A percentile compares a stretch with the other conserved stretches of the same genome.
These are phyloP conservation scores for Philonicus albiceps DNA, from an alignment of 2,888 invertebrate genomes.

Conservation along the genomic window DNA sequence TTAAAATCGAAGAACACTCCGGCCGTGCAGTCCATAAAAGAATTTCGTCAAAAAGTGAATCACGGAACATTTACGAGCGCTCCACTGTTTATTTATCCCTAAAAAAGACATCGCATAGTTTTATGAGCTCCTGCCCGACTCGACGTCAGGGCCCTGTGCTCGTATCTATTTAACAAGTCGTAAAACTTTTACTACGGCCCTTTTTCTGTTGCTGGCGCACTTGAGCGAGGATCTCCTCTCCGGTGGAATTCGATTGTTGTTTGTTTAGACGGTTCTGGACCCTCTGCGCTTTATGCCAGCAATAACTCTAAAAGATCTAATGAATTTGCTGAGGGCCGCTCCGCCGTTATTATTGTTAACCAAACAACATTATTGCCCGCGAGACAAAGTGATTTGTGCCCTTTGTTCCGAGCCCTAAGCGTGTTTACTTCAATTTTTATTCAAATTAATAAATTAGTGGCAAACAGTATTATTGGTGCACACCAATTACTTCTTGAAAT, in stretches of 20 bases:
- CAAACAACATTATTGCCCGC: not conserved
- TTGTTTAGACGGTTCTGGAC: not conserved
- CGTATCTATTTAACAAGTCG: constrained; percentile 22
- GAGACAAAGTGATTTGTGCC: not conserved
- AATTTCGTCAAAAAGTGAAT: constrained; percentile 29
- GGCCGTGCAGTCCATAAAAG: not conserved
- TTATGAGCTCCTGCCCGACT: constrained; percentile 12
- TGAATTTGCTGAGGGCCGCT: not conserved
- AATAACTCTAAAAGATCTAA: constrained; percentile 13
- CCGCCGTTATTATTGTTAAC: not conserved
- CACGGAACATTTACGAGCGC: constrained; percentile 20
- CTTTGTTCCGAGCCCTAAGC: not conserved
- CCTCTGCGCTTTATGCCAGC: not conserved
- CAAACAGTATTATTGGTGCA: not conserved
- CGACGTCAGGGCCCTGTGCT: not conserved
- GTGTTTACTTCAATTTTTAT: not conserved
- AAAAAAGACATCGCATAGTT: constrained; percentile 23
- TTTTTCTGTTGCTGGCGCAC: not conserved
- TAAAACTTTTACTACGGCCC: constrained; percentile 20
- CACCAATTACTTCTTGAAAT: not conserved
- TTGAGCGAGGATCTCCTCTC: not conserved
- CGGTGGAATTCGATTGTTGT: not conserved
- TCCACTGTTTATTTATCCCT: constrained; percentile 20
- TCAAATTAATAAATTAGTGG: not conserved
- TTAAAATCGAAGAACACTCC: not conserved